These are phyloP conservation scores for Cinclus cinclus DNA, from an alignment of 2,113 vertebrate genomes.

Conservation along the genomic window DNA sequence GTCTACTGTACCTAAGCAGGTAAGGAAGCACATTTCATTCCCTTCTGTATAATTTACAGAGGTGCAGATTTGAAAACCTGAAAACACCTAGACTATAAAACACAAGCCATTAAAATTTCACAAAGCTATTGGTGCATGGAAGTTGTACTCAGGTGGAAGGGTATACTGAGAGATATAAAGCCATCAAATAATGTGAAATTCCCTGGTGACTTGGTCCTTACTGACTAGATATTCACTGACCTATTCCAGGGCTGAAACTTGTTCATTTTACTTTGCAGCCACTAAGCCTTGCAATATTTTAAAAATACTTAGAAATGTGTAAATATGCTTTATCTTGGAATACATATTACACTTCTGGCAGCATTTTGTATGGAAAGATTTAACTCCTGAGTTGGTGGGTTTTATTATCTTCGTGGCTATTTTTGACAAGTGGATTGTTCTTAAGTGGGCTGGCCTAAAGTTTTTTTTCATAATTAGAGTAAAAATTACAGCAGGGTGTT, in stretches of 20 bases:
- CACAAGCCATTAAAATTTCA: background rate
- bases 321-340: background rate
- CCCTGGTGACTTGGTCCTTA: background rate
- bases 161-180: background rate
- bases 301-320: background rate
- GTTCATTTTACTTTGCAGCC: background rate
- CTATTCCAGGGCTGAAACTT: constrained; percentile 11
- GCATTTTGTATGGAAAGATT: background rate
- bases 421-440: background rate
- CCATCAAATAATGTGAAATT: constrained; percentile 5
- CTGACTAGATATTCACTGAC: background rate
- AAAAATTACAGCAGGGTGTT: background rate
- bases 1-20: background rate
- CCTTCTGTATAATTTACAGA: constrained; percentile 31
- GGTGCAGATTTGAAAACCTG: constrained; percentile 13
- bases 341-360: background rate
- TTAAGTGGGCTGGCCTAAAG: background rate
- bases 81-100: background rate
- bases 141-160: background rate
- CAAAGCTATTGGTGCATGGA: background rate
- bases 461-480: background rate
- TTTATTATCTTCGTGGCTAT: background rate
- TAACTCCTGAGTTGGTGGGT: background rate
- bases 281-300: background rate
- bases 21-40: constrained; percentile 11